phyloP scores from a whole-genome alignment of 2,113 vertebrate species.

The Cervus canadensis region DNA sequence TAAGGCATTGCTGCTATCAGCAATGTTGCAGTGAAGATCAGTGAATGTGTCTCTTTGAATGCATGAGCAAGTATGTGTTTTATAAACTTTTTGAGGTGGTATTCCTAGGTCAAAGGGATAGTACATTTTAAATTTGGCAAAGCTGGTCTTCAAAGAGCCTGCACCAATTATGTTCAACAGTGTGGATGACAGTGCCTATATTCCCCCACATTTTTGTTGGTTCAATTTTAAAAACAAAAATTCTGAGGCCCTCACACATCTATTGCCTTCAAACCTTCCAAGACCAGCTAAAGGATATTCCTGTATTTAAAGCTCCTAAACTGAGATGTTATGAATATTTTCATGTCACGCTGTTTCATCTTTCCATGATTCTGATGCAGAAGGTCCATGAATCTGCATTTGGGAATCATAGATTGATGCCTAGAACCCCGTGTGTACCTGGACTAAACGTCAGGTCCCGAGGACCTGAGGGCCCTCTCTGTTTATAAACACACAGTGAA shows the following conservation, averaged over 20 bases:
- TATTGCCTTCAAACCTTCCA: neutral
- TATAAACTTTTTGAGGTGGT: neutral
- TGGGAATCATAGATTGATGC: neutral
- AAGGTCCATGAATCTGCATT: neutral
- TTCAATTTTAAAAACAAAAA: neutral
- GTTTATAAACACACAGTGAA: slow-evolving; percentile 46
- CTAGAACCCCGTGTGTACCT: rapidly evolving
- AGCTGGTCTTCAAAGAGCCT: neutral
- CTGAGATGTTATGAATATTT: neutral
- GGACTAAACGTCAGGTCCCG: neutral
- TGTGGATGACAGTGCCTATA: neutral
- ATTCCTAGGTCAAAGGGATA: neutral
- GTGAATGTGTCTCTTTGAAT: neutral
- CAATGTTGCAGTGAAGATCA: neutral
- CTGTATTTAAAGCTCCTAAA: neutral
- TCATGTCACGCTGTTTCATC: neutral
- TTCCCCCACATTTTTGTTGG: neutral
- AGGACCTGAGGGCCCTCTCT: neutral
- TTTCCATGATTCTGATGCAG: neutral
- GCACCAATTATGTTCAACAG: neutral
- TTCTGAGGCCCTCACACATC: neutral
- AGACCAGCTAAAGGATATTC: neutral
- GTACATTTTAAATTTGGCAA: neutral
- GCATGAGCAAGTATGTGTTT: neutral
- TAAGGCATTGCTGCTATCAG: neutral